Conservation (phyloP, 2,888 invertebrate species). For the Drosophila vallismaia region DNA sequence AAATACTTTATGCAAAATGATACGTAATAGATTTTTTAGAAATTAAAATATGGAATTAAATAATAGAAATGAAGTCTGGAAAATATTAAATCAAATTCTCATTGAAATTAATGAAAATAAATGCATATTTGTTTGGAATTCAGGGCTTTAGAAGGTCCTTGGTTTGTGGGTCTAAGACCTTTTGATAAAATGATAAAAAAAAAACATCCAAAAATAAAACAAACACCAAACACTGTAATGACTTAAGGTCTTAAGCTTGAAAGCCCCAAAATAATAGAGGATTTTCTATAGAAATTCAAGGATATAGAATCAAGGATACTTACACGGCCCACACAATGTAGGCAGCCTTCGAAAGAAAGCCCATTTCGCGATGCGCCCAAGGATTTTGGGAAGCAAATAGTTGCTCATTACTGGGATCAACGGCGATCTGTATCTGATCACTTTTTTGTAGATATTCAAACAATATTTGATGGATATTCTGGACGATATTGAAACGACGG, state of each 20-base stretch:
- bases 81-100: too few relatives aligned
- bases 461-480: neutral
- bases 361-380: constrained; percentile 85
- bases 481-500: neutral
- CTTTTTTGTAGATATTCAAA: neutral
- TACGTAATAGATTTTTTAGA: too few relatives aligned
- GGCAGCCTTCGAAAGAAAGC: constrained; percentile 90
- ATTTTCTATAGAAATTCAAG: neutral
- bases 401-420: constrained; percentile 57
- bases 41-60: too few relatives aligned
- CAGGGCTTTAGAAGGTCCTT: neutral
- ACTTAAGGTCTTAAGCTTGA: neutral
- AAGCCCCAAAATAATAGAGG: neutral
- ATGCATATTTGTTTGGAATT: neutral
- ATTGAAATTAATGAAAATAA: too few relatives aligned
- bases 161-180: neutral
- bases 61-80: too few relatives aligned
- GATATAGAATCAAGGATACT: constrained; percentile 84
- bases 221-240: constrained; percentile 1
- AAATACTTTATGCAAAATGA: neutral
- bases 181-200: too few relatives aligned
- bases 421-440: neutral
- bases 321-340: constrained; percentile 92
- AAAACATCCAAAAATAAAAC: neutral
- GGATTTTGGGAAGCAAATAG: constrained; percentile 40